phyloP scores from a whole-genome alignment of 2,888 invertebrate species.

The Calameuta pallipes region DNA sequence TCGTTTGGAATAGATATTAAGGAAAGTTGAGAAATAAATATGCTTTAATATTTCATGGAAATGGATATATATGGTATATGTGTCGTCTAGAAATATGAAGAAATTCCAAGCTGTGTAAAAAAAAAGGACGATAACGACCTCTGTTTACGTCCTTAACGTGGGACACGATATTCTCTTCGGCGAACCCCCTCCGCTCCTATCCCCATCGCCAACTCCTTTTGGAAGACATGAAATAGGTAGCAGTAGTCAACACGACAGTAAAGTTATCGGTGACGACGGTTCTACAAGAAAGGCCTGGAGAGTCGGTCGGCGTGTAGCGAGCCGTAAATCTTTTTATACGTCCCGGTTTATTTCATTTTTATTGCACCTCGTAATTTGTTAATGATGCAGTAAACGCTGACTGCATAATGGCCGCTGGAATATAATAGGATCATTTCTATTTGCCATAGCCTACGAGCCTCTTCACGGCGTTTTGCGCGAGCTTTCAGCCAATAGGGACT shows the following conservation, averaged over 20 bases:
- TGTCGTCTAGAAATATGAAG: slow-evolving; percentile 8
- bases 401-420: slow-evolving; percentile 28
- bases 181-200: too few relatives aligned
- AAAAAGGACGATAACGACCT: slow-evolving; percentile 32
- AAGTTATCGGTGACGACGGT: slow-evolving; percentile 49
- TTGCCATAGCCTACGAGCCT: slow-evolving; percentile 14
- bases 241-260: slow-evolving; percentile 49
- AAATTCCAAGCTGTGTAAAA: slow-evolving; percentile 27
- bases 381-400: slow-evolving; percentile 54
- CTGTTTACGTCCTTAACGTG: slow-evolving; percentile 18
- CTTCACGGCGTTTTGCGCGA: too few relatives aligned
- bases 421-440: slow-evolving; percentile 25
- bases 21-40: too few relatives aligned
- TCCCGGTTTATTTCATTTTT: slow-evolving; percentile 52
- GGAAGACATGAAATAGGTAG: neutral
- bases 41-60: too few relatives aligned
- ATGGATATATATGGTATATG: too few relatives aligned
- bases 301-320: neutral
- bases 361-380: slow-evolving; percentile 57
- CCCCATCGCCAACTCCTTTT: neutral
- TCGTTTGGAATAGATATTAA: too few relatives aligned
- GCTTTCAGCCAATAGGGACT: too few relatives aligned
- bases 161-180: neutral
- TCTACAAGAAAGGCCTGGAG: neutral
- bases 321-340: slow-evolving; percentile 55